phyloP scores from a whole-genome alignment of 2,113 vertebrate genomes.

The Paradoxurus hermaphroditus region DNA sequence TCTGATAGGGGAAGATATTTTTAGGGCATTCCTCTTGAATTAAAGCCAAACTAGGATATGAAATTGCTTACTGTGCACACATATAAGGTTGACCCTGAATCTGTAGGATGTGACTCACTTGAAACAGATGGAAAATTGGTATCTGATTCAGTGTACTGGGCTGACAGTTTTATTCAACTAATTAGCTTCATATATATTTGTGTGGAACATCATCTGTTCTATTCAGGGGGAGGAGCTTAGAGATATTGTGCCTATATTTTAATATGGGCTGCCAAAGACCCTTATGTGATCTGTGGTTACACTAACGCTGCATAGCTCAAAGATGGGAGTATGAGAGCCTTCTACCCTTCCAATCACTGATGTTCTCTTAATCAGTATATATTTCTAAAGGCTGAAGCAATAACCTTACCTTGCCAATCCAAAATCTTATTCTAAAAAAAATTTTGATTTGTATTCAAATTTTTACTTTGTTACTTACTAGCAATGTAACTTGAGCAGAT shows the following conservation, averaged over 20 bases:
- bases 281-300: not conserved
- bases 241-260: not conserved
- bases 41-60: not conserved
- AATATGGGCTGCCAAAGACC: not conserved
- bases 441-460: not conserved
- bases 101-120: not conserved
- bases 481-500: not conserved
- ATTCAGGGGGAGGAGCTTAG: not conserved
- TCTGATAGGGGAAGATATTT: not conserved
- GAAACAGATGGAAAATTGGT: not conserved
- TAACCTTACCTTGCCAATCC: not conserved
- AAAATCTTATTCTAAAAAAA: not conserved
- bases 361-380: not conserved
- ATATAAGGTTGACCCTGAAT: not conserved
- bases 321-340: not conserved
- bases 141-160: conserved; percentile 11
- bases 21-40: not conserved
- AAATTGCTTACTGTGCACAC: not conserved
- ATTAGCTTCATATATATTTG: not conserved
- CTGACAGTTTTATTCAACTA: conserved; percentile 2
- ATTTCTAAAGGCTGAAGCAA: not conserved
- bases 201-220: not conserved
- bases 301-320: not conserved
- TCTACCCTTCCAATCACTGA: not conserved
- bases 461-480: not conserved